A percentile compares a stretch with the other conserved stretches of the same genome.
Evolutionary conservation across 2,888 invertebrate species (phyloP).

Genomic region (Parnassius smintheus): DNA sequence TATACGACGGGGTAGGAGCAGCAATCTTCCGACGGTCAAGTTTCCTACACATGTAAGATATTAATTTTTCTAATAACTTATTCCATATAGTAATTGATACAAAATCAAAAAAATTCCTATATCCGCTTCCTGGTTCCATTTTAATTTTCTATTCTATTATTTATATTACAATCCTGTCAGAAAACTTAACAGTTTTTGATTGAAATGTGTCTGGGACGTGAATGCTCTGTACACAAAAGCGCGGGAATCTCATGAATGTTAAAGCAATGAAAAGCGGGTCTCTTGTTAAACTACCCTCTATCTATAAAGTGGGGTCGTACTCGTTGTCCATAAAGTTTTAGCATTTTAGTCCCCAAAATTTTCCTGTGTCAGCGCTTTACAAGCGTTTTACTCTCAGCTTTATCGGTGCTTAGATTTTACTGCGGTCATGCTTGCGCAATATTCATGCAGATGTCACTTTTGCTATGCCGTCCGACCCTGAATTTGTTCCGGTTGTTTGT

Average conservation of each 20-base stretch:
- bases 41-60: no score
- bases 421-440: constrained; percentile 6
- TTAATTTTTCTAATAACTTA: no score
- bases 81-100: no score
- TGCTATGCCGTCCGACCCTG: background rate
- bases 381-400: constrained; percentile 3
- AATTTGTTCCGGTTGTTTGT: constrained; percentile 9
- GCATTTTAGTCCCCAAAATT: constrained; percentile 9
- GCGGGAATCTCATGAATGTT: constrained; percentile 55
- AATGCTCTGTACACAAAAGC: constrained; percentile 29
- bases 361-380: constrained; percentile 4
- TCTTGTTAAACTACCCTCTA: constrained; percentile 32
- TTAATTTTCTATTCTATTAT: background rate
- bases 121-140: background rate
- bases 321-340: constrained; percentile 12
- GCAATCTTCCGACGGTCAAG: no score
- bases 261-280: constrained; percentile 33
- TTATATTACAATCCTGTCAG: background rate
- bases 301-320: constrained; percentile 30
- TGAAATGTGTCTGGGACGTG: constrained; percentile 7
- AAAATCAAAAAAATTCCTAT: background rate
- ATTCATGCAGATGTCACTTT: background rate
- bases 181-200: background rate
- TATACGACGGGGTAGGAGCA: no score
- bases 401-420: constrained; percentile 19